Base-by-base conservation (phyloP, 2,888 invertebrate genomes). In the Craniophora ligustri region DNA sequence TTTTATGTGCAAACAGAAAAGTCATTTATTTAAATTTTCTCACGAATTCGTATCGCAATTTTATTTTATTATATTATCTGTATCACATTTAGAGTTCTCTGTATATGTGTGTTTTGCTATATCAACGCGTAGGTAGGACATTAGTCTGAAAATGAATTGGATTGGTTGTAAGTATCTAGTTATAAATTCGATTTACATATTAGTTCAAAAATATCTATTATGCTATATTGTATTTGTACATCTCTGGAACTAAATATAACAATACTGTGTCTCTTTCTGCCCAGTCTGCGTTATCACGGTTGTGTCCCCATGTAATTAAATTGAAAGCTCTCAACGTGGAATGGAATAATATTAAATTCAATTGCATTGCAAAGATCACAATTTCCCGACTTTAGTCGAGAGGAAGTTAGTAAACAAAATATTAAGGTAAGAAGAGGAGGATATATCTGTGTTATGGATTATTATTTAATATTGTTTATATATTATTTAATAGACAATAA, bases 1-100 rank as follows among this genome's bases (percentile, higher is more conserved):
- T 93, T 93, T 93, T 93, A 93, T 93, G 93, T 93, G 92, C 92
- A 93, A 93, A 93, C 92, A 92, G 92, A 93, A 92, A 92, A 92
- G 92, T 92, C 92, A 92, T 92, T 92, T 93, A 92, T 93, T 92
- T 92, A 93, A 93, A 93, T 92, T 92, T 92, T 92, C 92, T 92
- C 92, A 92, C 92, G 93, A 93, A 92, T 93, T 92, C 92, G 89
- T 91, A 91, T 91, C 86, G 92, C 92, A 92, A 92, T 93, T 93
- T 92, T 89, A 91, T 93, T 92, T 91, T 92, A 92, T 92, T 92
- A 91, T 91, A 92, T 92, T 92, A 92, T 92, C 91, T 90, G 88
- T 91, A 91, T 91, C 85, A 87, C 87, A 88, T 91, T 92, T 91
- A 87, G 88, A 89, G 89, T 87, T 85, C 84, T 88, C 81, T 75